Evolutionary conservation across 2,113 vertebrate species (phyloP).

Genomic region (Trichomycterus rosablanca): DNA sequence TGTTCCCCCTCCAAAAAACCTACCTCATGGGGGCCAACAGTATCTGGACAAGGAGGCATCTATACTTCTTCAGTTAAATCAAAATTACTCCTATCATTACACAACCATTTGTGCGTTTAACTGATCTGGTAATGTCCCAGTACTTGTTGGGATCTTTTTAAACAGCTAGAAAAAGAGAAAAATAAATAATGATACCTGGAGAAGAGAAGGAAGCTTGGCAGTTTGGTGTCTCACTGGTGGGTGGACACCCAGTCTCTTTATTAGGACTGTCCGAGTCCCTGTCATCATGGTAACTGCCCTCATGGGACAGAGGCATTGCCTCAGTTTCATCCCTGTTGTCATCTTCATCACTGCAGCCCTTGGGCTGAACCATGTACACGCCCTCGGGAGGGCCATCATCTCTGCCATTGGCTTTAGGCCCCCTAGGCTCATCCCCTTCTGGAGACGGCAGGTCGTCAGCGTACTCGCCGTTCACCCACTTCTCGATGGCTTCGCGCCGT

Average conservation of each 20-base stretch:
- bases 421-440: constrained; percentile 57
- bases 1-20: too few species aligned
- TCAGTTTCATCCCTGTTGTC: constrained; percentile 76
- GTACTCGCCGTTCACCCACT: constrained; percentile 98
- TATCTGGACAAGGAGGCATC: too few species aligned
- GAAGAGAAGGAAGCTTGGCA: constrained; percentile 63
- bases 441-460: constrained; percentile 75
- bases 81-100: too few species aligned
- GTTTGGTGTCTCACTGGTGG: constrained; percentile 56
- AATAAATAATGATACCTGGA: constrained; percentile 57
- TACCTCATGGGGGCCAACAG: too few species aligned
- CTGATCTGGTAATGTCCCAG: too few species aligned
- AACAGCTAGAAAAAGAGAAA: too few species aligned
- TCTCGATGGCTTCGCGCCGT: constrained; percentile 93
- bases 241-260: constrained; percentile 72
- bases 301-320: constrained; percentile 62
- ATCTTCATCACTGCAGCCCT: constrained; percentile 93
- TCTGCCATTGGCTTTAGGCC: constrained; percentile 60
- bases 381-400: constrained; percentile 83
- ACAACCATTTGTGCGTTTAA: too few species aligned
- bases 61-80: too few species aligned
- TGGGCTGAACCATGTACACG: constrained; percentile 97
- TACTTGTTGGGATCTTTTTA: too few species aligned
- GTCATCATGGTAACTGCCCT: constrained; percentile 70
- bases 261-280: constrained; percentile 70